Base-by-base conservation (phyloP, 35 echinoderm and acorn worm genomes). In the Apostichopus californicus region DNA sequence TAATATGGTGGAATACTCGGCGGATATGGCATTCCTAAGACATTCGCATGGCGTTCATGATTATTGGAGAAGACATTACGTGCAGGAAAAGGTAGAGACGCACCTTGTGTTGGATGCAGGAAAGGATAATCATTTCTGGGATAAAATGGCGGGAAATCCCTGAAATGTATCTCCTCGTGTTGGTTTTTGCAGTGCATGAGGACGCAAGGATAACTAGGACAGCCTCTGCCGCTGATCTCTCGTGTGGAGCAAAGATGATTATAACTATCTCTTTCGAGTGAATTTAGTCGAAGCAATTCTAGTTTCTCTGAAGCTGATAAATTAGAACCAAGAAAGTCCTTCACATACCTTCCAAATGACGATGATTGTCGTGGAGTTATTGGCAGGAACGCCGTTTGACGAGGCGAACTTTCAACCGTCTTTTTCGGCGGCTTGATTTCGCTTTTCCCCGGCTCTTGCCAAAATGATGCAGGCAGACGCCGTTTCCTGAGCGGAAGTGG, bases 381-480 rank as follows among this genome's bases (percentile, higher is more conserved):
- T 7, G 89, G 77, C 77, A 91, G 8, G 77, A 91, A 91, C 4
- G 89, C 89, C 15, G 89, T 91, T 9, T 91, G 53, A 18, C 77
- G 89, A 14, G 26, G 73, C 54, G 77, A 17, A 78, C 13, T 61
- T 68, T 77, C 77, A 8, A 57, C 73, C 53, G 89, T 10, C 28
- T 57, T 24, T n/a, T 2, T 68, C 52, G 89, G 71, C 8, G 83
- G 83, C 53, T 86, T 83, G 24, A 77, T 87, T 79, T 93, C 83
- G 56, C 92, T 88, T 71, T 90, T 63, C 2, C 87, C 77, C 8
- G 93, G 93, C 57, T 94, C 93, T 64, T 94, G 88, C 93, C 93
- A 94, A 54, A 94, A 94, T 4, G 93, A 94, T 2, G 93, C 93
- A 13, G 93, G 93, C 28, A 94, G 63, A 20, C 88, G 87, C 56